Base-by-base conservation (phyloP, 2,797 vertebrate genomes). In the Pantherophis vulpinus region DNA sequence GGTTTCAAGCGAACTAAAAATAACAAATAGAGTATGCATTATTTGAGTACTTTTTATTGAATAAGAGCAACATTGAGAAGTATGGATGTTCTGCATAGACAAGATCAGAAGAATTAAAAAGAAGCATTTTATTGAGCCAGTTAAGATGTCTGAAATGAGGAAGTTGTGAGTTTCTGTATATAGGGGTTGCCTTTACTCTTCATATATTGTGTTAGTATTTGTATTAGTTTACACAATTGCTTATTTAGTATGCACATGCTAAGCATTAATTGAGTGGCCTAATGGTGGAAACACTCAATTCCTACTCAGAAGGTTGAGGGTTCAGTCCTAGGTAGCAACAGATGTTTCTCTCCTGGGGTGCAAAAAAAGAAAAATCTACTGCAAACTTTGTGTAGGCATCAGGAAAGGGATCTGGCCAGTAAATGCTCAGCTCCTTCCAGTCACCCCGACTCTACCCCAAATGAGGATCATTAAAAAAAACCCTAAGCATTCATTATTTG, bases 141-240 rank as follows among this genome's bases (percentile, higher is more conserved):
- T 83, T 83, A 47, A 83, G 37, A 47, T 23, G 20, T 25, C 20
- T 83, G 20, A 14, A 89, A 16, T 89, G 23, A 6, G 32, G 58
- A 25, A 23, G 12, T 27, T 89, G 1, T 89, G 25, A 27, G 58
- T 47, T 88, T 23, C 88, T 61, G 27, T 42, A 61, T 42, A 61
- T 42, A 61, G 23, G 12, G 7, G 23, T 55, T 42, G 37, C 23
- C 92, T 90, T 27, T 42, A 10, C 9, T 5, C 0, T 86, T 13
- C 37, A 14, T 29, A 1, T 66, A 92, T 6, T n/a, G 18, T 59
- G 58, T 59, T 59, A 59, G 58, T 7, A 59, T 2, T 79, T 70
- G 0, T 79, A 37, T 0, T 1, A 20, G 11, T 55, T 9, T 66
- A 63, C 1, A 23, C 5, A 86, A 42, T 20, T 0, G 0, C 20